These are phyloP conservation scores for Athrips mouffetella DNA, from an alignment of 2,888 invertebrate species.

Conservation along the genomic window DNA sequence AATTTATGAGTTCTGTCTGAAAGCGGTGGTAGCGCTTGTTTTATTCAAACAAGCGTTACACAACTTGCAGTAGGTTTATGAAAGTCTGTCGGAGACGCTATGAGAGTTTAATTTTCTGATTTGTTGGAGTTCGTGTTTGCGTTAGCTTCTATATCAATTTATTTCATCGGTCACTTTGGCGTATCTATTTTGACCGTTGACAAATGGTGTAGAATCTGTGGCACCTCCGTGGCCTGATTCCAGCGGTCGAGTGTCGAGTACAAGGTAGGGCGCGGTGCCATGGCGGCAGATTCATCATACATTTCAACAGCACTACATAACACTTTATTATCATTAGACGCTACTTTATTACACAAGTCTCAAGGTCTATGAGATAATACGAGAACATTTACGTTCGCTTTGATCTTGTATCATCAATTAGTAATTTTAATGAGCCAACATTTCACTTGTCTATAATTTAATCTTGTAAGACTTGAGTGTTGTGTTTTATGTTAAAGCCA, in stretches of 20 bases:
- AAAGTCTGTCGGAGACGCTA: conserved; percentile 10
- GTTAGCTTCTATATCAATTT: conserved; percentile 8
- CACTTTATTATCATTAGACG: conserved; percentile 10
- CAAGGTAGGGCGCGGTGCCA: conserved; percentile 1
- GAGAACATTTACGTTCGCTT: not conserved
- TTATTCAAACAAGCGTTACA: conserved; percentile 9
- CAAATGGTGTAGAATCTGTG: conserved; percentile 5
- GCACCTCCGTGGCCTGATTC: conserved; percentile 12
- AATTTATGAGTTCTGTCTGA: conserved; percentile 7
- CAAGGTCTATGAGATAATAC: conserved; percentile 1
- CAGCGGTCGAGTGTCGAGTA: not conserved
- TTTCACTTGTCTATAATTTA: not conserved
- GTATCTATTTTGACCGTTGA: conserved; percentile 14
- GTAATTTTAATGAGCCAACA: conserved; percentile 2
- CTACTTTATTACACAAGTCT: not conserved
- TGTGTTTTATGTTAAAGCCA: not conserved
- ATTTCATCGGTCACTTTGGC: conserved; percentile 7
- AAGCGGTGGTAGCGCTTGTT: conserved; percentile 1
- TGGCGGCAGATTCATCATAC: conserved; percentile 6
- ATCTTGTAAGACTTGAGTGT: not conserved
- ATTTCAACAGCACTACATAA: conserved; percentile 8
- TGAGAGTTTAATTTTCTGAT: conserved; percentile 12
- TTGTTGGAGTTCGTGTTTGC: conserved; percentile 4
- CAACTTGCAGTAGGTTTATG: conserved; percentile 3
- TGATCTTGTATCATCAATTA: conserved; percentile 7